Conservation (phyloP, 2,113 vertebrate species). For the Theristicus caerulescens region DNA sequence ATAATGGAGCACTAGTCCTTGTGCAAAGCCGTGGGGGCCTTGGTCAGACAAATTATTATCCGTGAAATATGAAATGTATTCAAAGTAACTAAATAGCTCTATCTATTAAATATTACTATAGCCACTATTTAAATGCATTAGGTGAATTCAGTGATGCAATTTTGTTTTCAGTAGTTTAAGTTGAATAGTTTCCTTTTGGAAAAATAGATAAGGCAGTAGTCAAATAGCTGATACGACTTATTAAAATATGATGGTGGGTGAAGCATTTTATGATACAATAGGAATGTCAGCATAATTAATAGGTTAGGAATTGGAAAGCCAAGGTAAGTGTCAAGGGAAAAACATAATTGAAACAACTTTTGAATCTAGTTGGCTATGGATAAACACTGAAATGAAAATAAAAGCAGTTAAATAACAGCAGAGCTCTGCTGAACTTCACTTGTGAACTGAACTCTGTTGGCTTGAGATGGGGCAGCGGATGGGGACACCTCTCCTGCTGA, state of each 20-base stretch:
- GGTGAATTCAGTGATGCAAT: background rate
- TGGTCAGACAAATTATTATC: background rate
- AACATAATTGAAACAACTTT: background rate
- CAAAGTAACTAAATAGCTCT: background rate
- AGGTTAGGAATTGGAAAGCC: background rate
- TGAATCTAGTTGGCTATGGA: background rate
- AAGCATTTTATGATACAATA: background rate
- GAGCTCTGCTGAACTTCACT: background rate
- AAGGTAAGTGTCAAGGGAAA: background rate
- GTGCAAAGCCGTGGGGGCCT: background rate
- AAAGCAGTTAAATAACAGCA: background rate
- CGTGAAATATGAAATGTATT: background rate
- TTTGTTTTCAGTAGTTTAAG: background rate
- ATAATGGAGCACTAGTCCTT: background rate
- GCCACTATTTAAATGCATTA: background rate
- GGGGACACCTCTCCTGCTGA: background rate
- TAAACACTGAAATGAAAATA: background rate
- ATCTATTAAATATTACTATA: background rate
- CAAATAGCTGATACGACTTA: background rate
- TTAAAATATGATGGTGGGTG: background rate
- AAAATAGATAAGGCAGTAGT: background rate
- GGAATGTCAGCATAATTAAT: background rate
- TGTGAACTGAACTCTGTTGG: background rate
- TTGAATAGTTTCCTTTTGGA: background rate
- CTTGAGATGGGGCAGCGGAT: background rate